Conservation (phyloP, 37 sponge, comb jelly and placozoan genomes). For the Lycopodina hypogea region DNA sequence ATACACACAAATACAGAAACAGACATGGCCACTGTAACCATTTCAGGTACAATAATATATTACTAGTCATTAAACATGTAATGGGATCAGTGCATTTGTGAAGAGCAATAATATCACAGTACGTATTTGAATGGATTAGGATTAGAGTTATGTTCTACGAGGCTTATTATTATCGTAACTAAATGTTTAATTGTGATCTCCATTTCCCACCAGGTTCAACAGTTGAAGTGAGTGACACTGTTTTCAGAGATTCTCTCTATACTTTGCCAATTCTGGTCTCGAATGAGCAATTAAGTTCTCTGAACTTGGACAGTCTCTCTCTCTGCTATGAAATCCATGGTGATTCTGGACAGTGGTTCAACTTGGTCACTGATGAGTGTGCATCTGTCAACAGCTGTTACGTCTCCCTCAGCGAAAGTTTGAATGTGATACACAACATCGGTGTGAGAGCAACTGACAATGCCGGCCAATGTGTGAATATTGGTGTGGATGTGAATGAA, state of each 20-base stretch:
- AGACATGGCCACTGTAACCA: constrained; percentile 3
- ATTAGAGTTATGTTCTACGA: background rate
- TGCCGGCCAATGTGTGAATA: constrained; percentile 15
- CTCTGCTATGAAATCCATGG: constrained; percentile 60
- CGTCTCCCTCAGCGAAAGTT: background rate
- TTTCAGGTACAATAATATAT: background rate
- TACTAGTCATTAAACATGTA: too few relatives aligned
- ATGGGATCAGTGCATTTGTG: too few relatives aligned
- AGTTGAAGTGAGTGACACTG: constrained; percentile 27
- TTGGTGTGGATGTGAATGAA: constrained; percentile 37
- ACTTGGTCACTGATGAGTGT: constrained; percentile 54
- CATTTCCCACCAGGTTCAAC: constrained; percentile 2
- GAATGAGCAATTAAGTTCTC: background rate
- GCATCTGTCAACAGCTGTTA: constrained; percentile 35
- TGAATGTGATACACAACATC: constrained; percentile 49
- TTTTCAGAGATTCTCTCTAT: constrained; percentile 47
- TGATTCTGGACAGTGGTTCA: constrained; percentile 7
- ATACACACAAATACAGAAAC: too few relatives aligned
- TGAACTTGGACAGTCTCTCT: constrained; percentile 2
- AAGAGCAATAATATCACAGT: too few relatives aligned
- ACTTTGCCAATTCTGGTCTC: constrained; percentile 30
- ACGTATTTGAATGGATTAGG: too few relatives aligned
- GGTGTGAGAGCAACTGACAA: constrained; percentile 43
- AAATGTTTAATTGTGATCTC: background rate
- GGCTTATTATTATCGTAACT: background rate